A percentile compares a stretch with the other conserved stretches of the same genome.
Evolutionary conservation across 2,113 vertebrate species (phyloP).

Genomic region (Mustela nigripes): DNA sequence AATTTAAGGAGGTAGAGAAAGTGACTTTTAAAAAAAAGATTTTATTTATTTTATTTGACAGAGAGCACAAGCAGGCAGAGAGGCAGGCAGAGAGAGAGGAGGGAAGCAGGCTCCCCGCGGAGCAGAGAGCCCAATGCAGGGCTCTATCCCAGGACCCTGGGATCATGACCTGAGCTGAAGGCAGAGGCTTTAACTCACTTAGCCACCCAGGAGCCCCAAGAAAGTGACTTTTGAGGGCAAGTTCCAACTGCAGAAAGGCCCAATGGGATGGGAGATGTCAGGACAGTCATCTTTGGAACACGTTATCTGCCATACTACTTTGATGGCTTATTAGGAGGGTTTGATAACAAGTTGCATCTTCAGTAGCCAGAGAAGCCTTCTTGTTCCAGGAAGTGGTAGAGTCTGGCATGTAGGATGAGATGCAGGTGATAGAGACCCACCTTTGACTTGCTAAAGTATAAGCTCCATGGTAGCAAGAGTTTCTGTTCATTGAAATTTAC

Average conservation of each 20-base stretch:
- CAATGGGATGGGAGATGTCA: background rate
- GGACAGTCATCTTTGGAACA: background rate
- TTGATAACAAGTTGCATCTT: background rate
- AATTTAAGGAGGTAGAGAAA: background rate
- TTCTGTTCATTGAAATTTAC: background rate
- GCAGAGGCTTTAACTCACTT: no score
- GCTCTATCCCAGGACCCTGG: no score
- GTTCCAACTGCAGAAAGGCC: background rate
- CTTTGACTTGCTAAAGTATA: background rate
- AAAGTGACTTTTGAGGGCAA: background rate
- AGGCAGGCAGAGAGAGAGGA: no score
- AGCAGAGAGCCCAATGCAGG: no score
- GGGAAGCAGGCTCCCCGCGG: no score
- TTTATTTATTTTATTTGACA: no score
- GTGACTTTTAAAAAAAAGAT: background rate
- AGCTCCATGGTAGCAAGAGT: background rate
- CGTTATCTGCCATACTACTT: background rate
- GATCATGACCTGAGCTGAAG: no score
- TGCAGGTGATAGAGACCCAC: background rate
- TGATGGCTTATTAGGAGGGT: background rate
- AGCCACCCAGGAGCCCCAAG: no score
- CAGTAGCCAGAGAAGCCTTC: background rate
- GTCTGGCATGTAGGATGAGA: background rate
- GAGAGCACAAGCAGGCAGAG: no score
- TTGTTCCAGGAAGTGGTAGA: background rate